A percentile compares a stretch with the other conserved stretches of the same genome.
These are phyloP conservation scores for Callocephalon fimbriatum DNA, from an alignment of 2,113 vertebrate species.

Conservation along the genomic window DNA sequence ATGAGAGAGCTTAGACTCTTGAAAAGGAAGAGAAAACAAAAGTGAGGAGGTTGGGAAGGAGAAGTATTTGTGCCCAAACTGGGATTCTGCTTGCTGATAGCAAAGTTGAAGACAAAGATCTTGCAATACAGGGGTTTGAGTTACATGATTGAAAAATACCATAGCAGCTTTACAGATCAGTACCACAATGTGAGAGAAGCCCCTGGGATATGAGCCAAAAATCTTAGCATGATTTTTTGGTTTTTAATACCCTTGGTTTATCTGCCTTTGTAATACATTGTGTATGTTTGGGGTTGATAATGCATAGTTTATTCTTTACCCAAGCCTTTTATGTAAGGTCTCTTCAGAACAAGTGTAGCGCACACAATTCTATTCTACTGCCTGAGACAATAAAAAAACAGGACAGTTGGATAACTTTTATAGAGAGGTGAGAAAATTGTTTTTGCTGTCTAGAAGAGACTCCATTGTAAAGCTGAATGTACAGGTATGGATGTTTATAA, in stretches of 20 bases:
- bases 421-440: neutral
- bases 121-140: neutral
- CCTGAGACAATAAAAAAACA: neutral
- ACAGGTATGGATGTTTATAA: neutral
- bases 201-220: neutral
- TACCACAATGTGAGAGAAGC: neutral
- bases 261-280: neutral
- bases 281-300: neutral
- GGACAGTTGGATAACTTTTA: neutral
- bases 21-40: neutral
- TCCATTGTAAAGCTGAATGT: neutral
- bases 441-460: neutral
- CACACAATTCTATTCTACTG: neutral
- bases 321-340: neutral
- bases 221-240: neutral
- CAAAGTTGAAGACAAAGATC: neutral
- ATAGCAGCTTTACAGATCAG: neutral
- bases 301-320: neutral
- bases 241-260: neutral
- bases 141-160: neutral
- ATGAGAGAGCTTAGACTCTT: neutral
- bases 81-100: neutral
- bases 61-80: neutral
- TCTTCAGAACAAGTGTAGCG: neutral
- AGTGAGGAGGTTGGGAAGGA: neutral